A percentile compares a stretch with the other conserved stretches of the same genome.
phyloP scores from a whole-genome alignment of 2,113 vertebrate genomes.

The Daphoenositta chrysoptera region DNA sequence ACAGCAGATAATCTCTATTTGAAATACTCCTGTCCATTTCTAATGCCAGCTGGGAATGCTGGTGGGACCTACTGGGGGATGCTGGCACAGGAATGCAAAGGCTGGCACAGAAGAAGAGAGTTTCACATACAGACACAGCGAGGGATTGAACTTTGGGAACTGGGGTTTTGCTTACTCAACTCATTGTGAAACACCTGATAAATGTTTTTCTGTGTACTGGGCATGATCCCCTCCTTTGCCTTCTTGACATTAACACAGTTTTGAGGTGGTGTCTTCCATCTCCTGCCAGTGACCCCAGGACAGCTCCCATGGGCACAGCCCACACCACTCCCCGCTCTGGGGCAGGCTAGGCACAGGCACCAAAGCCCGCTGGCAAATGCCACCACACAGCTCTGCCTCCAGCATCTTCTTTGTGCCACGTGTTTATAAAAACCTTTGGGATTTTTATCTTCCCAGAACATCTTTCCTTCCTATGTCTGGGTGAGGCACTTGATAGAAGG shows the following conservation, averaged over 20 bases:
- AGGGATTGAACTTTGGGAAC: background rate
- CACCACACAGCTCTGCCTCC: background rate
- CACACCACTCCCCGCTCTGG: accelerated
- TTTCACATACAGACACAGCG: background rate
- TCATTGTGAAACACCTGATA: background rate
- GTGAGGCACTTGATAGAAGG: background rate
- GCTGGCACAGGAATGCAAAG: background rate
- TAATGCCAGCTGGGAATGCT: background rate
- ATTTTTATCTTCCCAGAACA: background rate
- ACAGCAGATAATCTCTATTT: background rate
- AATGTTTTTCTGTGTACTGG: background rate
- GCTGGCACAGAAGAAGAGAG: background rate
- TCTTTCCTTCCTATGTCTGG: background rate
- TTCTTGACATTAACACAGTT: background rate
- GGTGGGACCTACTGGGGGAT: background rate
- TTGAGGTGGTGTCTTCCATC: background rate
- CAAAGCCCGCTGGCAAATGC: background rate
- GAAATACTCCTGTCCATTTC: background rate
- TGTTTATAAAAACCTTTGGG: background rate
- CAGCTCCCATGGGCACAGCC: background rate
- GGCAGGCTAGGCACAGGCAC: background rate
- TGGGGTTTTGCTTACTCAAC: background rate
- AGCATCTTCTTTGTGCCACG: background rate
- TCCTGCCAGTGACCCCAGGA: background rate
- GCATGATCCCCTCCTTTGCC: background rate